Evolutionary conservation across 2,797 vertebrate species (phyloP).

Genomic region (Australoheros facetus): DNA sequence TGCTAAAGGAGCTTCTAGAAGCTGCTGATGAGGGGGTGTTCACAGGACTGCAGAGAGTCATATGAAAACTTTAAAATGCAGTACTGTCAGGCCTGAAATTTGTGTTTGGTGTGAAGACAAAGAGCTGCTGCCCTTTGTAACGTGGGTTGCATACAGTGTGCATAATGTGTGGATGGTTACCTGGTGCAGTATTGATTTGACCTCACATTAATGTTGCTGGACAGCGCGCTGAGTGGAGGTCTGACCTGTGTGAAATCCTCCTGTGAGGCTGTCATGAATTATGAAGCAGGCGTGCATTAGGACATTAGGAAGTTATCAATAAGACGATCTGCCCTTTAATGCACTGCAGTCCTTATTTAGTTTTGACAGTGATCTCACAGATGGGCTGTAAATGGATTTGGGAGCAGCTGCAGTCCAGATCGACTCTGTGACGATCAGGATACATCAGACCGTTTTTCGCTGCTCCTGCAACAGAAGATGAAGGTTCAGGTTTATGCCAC

Average conservation of each 20-base stretch:
- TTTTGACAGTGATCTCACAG: neutral
- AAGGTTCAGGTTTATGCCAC: neutral
- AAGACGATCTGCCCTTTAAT: constrained; percentile 6
- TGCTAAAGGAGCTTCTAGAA: no score
- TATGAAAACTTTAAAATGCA: neutral
- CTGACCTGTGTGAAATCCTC: neutral
- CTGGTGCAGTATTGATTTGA: neutral
- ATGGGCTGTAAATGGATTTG: constrained; percentile 11
- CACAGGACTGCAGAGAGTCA: neutral
- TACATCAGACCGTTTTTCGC: neutral
- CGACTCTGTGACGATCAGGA: neutral
- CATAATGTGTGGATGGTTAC: neutral
- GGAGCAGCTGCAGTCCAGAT: neutral
- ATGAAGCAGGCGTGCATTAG: constrained; percentile 46
- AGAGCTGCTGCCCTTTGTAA: neutral
- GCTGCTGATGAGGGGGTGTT: neutral
- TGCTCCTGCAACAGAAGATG: neutral
- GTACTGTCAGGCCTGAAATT: neutral
- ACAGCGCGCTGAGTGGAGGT: neutral
- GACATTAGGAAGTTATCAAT: constrained; percentile 21
- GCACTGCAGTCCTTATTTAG: neutral
- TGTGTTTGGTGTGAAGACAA: neutral
- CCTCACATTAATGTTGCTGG: constrained; percentile 7
- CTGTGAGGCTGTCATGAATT: constrained; percentile 29
- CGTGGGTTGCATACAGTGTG: rapidly evolving